These are phyloP conservation scores for Corythornis vintsioides DNA, from an alignment of 2,113 vertebrate genomes.

Conservation along the genomic window DNA sequence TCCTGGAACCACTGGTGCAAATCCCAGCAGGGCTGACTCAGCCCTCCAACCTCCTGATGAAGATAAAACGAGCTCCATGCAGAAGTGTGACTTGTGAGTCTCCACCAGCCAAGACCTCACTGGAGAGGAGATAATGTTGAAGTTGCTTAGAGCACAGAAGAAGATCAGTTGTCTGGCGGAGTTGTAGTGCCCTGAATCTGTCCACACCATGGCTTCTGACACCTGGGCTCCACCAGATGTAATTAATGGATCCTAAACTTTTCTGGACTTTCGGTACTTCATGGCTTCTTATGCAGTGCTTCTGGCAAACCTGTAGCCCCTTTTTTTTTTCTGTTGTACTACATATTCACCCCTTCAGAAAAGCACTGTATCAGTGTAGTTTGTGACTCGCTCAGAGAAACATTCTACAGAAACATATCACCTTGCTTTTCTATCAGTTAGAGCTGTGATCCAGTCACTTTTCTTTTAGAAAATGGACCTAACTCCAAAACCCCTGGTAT, in stretches of 20 bases:
- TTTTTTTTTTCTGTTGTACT: not conserved
- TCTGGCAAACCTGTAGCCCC: not conserved
- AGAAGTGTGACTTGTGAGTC: slow-evolving; percentile 6
- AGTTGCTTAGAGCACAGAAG: not conserved
- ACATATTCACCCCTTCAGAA: not conserved
- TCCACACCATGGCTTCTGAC: not conserved
- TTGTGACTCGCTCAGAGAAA: not conserved
- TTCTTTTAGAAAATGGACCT: not conserved
- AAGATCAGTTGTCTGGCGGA: fast-evolving
- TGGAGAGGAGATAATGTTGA: fast-evolving
- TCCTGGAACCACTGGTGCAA: slow-evolving; percentile 65
- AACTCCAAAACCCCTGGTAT: not conserved
- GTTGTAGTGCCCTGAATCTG: fast-evolving
- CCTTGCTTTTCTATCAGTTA: not conserved
- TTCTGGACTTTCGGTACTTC: slow-evolving; percentile 4
- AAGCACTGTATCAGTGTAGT: not conserved
- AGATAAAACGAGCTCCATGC: slow-evolving; percentile 54
- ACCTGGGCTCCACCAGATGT: not conserved
- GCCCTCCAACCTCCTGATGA: slow-evolving; percentile 2
- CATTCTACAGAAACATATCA: not conserved
- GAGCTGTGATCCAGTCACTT: not conserved
- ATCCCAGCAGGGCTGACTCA: slow-evolving; percentile 60
- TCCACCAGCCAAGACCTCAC: not conserved
- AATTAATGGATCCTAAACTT: not conserved
- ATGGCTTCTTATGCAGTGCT: not conserved